Evolutionary conservation across 1,140 invertebrate species (phyloP).

Genomic region (Danaus melanippus): DNA sequence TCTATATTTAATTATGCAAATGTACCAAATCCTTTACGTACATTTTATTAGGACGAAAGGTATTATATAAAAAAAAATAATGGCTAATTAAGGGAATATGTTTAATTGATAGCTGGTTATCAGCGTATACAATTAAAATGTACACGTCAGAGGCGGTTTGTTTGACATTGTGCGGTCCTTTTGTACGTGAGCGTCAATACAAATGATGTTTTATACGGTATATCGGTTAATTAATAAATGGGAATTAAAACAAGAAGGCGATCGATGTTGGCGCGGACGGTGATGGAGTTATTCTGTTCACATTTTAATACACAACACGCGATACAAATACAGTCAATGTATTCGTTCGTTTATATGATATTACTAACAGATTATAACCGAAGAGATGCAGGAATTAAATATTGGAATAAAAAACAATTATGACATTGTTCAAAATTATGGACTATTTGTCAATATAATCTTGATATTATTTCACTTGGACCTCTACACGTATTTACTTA

Average conservation of each 20-base stretch:
- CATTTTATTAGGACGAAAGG: not conserved
- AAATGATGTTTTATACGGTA: conserved; percentile 15
- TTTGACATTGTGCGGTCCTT: conserved; percentile 31
- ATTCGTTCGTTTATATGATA: no score
- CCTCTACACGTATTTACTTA: no score
- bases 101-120: conserved; percentile 7
- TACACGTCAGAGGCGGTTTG: conserved; percentile 14
- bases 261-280: not conserved
- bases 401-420: no score
- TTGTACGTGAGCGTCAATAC: conserved; percentile 22
- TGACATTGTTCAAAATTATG: no score
- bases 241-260: conserved; percentile 5
- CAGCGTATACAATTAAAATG: conserved; percentile 24
- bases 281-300: conserved; percentile 2
- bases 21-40: conserved; percentile 11
- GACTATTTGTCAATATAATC: no score
- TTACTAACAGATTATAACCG: no score
- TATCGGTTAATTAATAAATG: conserved; percentile 7
- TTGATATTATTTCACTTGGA: no score
- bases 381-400: no score
- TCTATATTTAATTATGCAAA: conserved; percentile 59
- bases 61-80: not conserved
- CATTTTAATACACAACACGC: not conserved
- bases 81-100: no score
- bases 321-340: no score